Conservation (phyloP, 1,140 invertebrate genomes). For the Caenorhabditis tropicalis region DNA sequence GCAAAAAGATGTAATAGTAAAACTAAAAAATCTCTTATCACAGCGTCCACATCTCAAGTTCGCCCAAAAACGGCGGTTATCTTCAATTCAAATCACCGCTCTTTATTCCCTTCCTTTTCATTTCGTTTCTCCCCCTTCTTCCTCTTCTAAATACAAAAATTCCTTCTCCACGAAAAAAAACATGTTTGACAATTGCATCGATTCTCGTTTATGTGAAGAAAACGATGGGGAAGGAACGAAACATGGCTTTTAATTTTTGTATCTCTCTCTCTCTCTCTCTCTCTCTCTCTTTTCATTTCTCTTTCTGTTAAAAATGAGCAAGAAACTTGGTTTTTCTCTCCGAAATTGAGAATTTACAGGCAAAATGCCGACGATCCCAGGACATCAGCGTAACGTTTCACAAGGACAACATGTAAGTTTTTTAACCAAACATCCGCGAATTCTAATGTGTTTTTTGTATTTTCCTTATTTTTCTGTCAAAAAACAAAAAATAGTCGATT, state of each 20-base stretch:
- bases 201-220: neutral
- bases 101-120: too few species aligned
- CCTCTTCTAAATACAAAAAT: too few species aligned
- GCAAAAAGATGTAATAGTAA: too few species aligned
- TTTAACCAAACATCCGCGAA: too few species aligned
- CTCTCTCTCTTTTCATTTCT: neutral
- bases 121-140: neutral
- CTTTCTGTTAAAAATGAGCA: neutral
- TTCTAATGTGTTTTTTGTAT: too few species aligned
- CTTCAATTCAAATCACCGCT: constrained; percentile 1
- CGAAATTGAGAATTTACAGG: neutral
- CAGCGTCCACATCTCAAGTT: neutral
- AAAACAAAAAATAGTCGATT: neutral
- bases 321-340: neutral
- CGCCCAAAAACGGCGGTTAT: constrained; percentile 12
- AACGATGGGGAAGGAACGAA: neutral
- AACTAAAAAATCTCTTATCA: neutral
- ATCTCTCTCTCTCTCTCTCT: neutral
- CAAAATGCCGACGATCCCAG: constrained; percentile 47
- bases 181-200: neutral
- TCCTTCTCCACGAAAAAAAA: too few species aligned
- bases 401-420: constrained; percentile 53
- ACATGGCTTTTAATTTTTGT: neutral
- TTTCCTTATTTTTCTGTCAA: neutral
- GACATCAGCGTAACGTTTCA: constrained; percentile 52